Base-by-base conservation (phyloP, 2,888 invertebrate genomes). In the Ophonus ardosiacus region DNA sequence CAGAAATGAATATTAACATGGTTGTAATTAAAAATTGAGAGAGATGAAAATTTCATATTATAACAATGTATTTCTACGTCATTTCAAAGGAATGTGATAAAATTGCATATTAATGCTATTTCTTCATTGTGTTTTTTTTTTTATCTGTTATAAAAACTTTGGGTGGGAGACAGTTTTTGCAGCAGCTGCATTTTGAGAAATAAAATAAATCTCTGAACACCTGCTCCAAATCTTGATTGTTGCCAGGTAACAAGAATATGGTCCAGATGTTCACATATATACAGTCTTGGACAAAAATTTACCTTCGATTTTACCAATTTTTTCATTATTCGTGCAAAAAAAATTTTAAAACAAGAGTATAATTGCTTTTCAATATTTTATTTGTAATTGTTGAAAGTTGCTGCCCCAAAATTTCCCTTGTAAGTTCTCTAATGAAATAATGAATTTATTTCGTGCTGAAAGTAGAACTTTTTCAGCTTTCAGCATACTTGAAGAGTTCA, bases 201-300 rank as follows among this genome's bases (percentile, higher is more conserved):
- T 43, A 6, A 43, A 43, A 51, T 51, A 51, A 51, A 51, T 51
- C 18, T 74, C 7, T 5, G 21, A 74, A 43, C 71, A 74, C 71
- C 71, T 74, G 71, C 71, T 74, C 71, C 8, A 71, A 40, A 74
- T 74, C 71, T 13, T 40, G 71, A 40, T 74, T 68, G n/a, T 59
- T n/a, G 38, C n/a, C 71, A 74, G 71, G 71, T 74, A 74, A 43
- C 15, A 40, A 63, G 24, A 24, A 40, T 74, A 74, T 74, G 71
- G 71, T 15, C 43, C 43, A 74, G 68, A 38, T 71, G 68, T 40
- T 71, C 59, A 61, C 18, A 7, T 63, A 24, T 24, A 38, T 38
- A 68, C 65, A 65, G 65, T 7, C n/a, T 68, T 13, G 10, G 38
- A 7, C 38, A 68, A 15, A 68, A 68, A 38, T 68, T 18, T 15